phyloP scores from a whole-genome alignment of 2,888 invertebrate species.

The Xanthostigma xanthostigma region DNA sequence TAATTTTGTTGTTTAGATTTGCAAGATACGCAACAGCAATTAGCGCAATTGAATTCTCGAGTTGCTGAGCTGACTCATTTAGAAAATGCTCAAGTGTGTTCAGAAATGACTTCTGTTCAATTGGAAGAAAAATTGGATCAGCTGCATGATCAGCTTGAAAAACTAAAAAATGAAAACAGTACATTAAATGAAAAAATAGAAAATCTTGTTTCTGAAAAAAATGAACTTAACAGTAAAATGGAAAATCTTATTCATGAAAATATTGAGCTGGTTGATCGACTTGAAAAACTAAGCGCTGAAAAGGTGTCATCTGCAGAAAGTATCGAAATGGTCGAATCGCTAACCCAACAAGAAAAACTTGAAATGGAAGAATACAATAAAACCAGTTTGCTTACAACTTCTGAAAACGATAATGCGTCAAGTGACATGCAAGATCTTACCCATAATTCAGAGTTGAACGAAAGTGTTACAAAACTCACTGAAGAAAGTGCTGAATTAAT shows the following conservation, averaged over 20 bases:
- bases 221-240: constrained; percentile 41
- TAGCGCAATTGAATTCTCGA: constrained; percentile 43
- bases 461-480: constrained; percentile 40
- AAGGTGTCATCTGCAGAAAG: constrained; percentile 63
- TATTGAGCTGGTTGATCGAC: constrained; percentile 53
- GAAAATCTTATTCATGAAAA: constrained; percentile 56
- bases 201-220: constrained; percentile 41
- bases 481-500: constrained; percentile 50
- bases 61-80: constrained; percentile 43
- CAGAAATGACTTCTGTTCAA: constrained; percentile 64
- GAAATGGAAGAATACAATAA: constrained; percentile 54
- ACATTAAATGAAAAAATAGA: constrained; percentile 40
- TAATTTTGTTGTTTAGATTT: constrained; percentile 29
- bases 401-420: constrained; percentile 20
- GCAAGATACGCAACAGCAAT: constrained; percentile 41
- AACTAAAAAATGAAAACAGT: constrained; percentile 35
- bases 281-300: constrained; percentile 54
- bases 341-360: constrained; percentile 53
- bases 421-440: constrained; percentile 18
- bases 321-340: constrained; percentile 56
- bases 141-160: constrained; percentile 33
- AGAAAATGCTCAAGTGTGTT: constrained; percentile 54
- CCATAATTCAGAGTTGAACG: constrained; percentile 30
- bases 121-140: constrained; percentile 59
- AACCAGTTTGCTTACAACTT: constrained; percentile 12